Evolutionary conservation across 2,888 invertebrate genomes (phyloP), one percentile per base, ranked within the genome.

Genomic region (Trachelus iudaicus): DNA sequence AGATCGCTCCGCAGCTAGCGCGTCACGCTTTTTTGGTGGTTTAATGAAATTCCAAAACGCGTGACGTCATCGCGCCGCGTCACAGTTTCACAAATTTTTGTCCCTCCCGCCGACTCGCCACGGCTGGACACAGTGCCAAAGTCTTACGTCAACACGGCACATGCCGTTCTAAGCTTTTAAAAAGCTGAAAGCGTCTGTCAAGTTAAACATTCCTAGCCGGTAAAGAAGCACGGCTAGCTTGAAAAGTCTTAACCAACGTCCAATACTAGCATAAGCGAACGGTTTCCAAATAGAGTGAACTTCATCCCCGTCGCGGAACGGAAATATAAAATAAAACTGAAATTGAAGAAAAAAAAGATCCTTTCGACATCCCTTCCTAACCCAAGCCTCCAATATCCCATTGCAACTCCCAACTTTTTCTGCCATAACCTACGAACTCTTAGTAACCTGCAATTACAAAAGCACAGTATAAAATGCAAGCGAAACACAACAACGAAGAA

Each of bases 81-180:
- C 40, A 56, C 15, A 0, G 23, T 56, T 9, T 56, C 6, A 9
- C 40, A 56, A 23, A 56, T 56, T 56, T 56, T 9, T 23, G 23
- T 56, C 23, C 23, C 23, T 56, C 40, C 23, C 40, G 23, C 2
- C 23, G 40, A 23, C 40, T 15, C 23, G 23, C 23, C 9, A 9
- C 40, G 23, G 23, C 23, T 56, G 40, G 40, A 56, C 40, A 56
- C 40, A 23, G 30, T 77, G 77, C 77, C 77, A 77, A 77, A 75
- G 31, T 69, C 69, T 75, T 77, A 75, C 77, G 77, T 77, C 77
- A 75, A 77, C 75, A 40, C 34, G 71, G 13, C 30, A 3, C 71
- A 33, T 34, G 71, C 30, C 30, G 33, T n/a, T 71, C 33, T 33
- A 3, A 71, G 71, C 30, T 71, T 71, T 71, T 71, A 30, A 33